Evolutionary conservation across 2,888 invertebrate species (phyloP).

Genomic region (Patella caerulea): DNA sequence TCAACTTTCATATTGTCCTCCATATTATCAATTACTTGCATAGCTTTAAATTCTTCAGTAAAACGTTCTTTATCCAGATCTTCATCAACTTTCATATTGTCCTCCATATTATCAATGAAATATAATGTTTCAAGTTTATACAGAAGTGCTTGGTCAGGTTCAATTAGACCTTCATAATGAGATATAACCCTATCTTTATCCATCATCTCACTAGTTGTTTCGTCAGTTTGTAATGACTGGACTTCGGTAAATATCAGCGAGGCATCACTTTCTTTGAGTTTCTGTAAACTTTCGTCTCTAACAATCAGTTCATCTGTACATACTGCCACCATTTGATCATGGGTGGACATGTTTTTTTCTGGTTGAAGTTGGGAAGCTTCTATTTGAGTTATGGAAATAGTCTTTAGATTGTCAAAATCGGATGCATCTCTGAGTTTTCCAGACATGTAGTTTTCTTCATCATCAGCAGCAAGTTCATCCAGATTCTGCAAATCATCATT

Average conservation of each 20-base stretch:
- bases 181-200: background rate
- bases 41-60: too few relatives aligned
- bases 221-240: background rate
- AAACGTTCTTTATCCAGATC: background rate
- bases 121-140: conserved; percentile 31
- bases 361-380: background rate
- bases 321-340: background rate
- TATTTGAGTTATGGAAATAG: background rate
- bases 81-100: background rate
- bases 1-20: conserved; percentile 1
- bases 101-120: conserved; percentile 24
- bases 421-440: background rate
- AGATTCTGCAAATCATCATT: background rate
- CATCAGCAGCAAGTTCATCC: background rate
- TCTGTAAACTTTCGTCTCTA: background rate
- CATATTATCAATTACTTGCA: conserved; percentile 25
- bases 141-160: conserved; percentile 20
- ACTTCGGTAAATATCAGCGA: background rate
- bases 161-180: background rate
- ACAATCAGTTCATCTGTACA: background rate
- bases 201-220: background rate
- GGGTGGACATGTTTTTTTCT: background rate
- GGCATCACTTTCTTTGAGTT: background rate
- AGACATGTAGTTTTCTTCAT: background rate
- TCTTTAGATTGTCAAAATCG: background rate